These are phyloP conservation scores for Pelobates fuscus DNA, from an alignment of 2,113 vertebrate species.

Conservation along the genomic window DNA sequence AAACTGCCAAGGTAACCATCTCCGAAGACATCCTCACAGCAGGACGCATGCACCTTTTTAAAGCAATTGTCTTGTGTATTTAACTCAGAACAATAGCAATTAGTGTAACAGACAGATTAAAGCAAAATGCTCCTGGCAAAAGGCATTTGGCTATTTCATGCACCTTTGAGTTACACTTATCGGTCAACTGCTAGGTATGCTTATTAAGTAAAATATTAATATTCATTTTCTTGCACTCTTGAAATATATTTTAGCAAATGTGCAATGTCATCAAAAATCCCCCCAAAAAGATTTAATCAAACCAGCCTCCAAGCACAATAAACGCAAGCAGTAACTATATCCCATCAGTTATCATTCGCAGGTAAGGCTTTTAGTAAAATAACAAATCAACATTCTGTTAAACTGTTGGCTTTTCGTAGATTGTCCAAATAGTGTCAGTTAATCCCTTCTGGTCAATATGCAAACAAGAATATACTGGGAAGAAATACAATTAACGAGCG, in stretches of 20 bases:
- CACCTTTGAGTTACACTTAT: neutral
- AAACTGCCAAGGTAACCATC: neutral
- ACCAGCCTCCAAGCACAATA: too few species aligned
- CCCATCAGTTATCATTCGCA: too few species aligned
- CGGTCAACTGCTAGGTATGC: too few species aligned
- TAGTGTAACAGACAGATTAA: constrained; percentile 12
- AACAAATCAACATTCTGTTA: neutral
- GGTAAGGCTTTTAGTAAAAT: too few species aligned
- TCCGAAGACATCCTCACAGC: constrained; percentile 16
- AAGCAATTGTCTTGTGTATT: constrained; percentile 3
- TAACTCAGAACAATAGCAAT: constrained; percentile 36
- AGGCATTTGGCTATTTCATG: neutral
- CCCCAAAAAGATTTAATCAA: too few species aligned
- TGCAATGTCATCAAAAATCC: too few species aligned
- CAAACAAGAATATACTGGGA: neutral
- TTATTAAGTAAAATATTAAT: too few species aligned
- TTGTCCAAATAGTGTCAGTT: neutral
- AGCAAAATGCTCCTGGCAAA: constrained; percentile 28
- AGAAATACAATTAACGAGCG: neutral
- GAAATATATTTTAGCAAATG: too few species aligned
- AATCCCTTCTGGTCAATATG: constrained; percentile 22
- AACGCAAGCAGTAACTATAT: too few species aligned
- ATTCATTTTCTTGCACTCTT: too few species aligned
- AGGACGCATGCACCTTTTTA: constrained; percentile 7
- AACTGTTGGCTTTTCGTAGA: neutral